Evolutionary conservation across 2,888 invertebrate species (phyloP), one percentile per base, ranked within the genome.

Genomic region (Lagria hirta): DNA sequence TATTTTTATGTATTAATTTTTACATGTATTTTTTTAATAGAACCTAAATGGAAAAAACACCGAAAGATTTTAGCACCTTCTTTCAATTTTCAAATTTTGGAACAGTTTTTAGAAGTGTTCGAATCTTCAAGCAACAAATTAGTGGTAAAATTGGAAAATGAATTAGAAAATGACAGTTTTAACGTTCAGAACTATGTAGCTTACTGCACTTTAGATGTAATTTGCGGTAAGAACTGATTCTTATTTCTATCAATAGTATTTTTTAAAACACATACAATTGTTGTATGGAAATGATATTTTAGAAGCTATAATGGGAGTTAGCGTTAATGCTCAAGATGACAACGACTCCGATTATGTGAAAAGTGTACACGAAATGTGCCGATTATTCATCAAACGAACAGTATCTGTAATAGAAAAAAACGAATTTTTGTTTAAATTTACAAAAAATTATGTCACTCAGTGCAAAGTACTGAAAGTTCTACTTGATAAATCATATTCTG

Each of bases 301-400:
- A 87, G 90, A 91, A 72, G 84, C 88, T 6, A 85, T 91, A 6
- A 92, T 93, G 91, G 92, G 90, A 0, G 79, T 81, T 6, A 77
- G 78, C 13, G 73, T 88, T 1, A 75, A 86, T 61, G 86, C 88
- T 0, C 90, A 91, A 66, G 72, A 72, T 3, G 73, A 84, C 58
- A 73, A 73, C 3, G 76, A 84, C 51, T 84, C 85, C 0, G 77
- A 81, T 52, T 90, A 89, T 63, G 86, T 88, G 0, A 73, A 75
- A 57, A 81, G 85, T n/a, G 82, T 89, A 18, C 81, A 82, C 69
- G 76, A 76, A 13, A 59, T 65, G 53, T 60, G 57, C 17, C 40
- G 61, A 42, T 54, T 70, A 13, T 51, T 65, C 2, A 53, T 62
- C 7, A 43, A 54, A 24, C 43, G 69, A 14, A 26, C 54, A 8